These are phyloP conservation scores for Gymnocephalus cernua DNA, from an alignment of 2,113 vertebrate genomes.

Conservation along the genomic window DNA sequence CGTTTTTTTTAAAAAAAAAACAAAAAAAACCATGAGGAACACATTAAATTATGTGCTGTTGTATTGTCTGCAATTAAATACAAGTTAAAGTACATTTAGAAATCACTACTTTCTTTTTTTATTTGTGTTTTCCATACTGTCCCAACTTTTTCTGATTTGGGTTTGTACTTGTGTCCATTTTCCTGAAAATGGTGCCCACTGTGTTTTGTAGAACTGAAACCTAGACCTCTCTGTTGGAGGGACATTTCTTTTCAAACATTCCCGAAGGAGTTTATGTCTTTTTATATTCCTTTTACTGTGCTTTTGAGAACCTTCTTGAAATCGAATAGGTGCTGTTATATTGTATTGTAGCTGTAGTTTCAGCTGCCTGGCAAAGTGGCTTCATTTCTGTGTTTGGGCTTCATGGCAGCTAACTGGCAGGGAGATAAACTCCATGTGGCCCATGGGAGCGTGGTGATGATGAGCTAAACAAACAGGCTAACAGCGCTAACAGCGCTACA, in stretches of 20 bases:
- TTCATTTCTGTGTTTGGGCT: constrained; percentile 59
- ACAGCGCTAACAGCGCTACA: constrained; percentile 46
- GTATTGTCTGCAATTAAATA: too few species aligned
- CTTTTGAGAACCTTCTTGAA: constrained; percentile 31
- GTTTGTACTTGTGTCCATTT: constrained; percentile 1
- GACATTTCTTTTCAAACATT: too few species aligned
- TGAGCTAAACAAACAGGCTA: constrained; percentile 76
- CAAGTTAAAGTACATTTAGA: too few species aligned
- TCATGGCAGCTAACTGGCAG: constrained; percentile 70
- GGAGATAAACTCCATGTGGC: constrained; percentile 65
- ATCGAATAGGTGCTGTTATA: constrained; percentile 17
- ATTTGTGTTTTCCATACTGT: too few species aligned
- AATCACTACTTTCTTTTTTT: too few species aligned
- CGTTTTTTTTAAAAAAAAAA: too few species aligned
- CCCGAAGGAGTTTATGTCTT: neutral
- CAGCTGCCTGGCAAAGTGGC: constrained; percentile 50
- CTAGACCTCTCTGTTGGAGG: too few species aligned
- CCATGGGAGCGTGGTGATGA: constrained; percentile 71
- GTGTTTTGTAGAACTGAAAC: neutral
- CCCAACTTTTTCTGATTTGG: too few species aligned
- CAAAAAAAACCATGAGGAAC: too few species aligned
- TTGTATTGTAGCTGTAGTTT: constrained; percentile 19
- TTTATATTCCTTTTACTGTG: constrained; percentile 4
- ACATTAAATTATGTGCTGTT: too few species aligned
- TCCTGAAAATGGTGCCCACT: neutral